Evolutionary conservation across 2,797 vertebrate species (phyloP).

Genomic region (Galagoides demidoff): DNA sequence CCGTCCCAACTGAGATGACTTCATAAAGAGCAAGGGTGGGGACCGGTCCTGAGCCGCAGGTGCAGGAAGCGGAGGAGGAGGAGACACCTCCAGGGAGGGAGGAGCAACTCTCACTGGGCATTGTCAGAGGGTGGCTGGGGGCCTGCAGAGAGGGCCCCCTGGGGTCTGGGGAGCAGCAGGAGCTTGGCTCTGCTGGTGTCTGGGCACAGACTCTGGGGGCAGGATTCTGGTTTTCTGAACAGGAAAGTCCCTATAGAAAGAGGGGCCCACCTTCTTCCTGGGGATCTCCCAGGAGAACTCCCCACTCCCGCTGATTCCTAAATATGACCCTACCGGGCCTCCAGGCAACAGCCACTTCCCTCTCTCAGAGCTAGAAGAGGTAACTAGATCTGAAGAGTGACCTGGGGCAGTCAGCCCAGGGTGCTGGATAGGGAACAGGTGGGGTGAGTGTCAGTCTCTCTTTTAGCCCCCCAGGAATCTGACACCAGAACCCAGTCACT

Average conservation of each 20-base stretch:
- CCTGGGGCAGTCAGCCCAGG: background rate
- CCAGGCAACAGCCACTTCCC: background rate
- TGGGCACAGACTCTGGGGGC: background rate
- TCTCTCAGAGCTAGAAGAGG: background rate
- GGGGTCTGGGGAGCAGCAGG: no score
- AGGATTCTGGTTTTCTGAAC: background rate
- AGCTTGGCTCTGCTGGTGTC: background rate
- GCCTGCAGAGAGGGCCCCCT: background rate
- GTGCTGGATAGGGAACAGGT: no score
- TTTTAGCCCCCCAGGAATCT: background rate
- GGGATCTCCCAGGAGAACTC: background rate
- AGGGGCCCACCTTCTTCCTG: accelerated
- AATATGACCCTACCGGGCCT: background rate
- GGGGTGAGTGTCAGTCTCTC: no score
- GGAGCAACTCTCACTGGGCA: accelerated
- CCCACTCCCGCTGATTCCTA: background rate
- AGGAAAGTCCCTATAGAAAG: background rate
- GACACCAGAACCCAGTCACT: background rate
- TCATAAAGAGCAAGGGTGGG: background rate
- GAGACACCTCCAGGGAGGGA: background rate
- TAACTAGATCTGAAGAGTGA: no score
- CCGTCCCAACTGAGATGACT: accelerated
- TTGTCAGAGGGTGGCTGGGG: background rate
- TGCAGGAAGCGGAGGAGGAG: accelerated
- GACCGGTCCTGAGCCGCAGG: background rate